Conservation (phyloP, 92 coral and sea anemone species). For the Bergia puertoricense region DNA sequence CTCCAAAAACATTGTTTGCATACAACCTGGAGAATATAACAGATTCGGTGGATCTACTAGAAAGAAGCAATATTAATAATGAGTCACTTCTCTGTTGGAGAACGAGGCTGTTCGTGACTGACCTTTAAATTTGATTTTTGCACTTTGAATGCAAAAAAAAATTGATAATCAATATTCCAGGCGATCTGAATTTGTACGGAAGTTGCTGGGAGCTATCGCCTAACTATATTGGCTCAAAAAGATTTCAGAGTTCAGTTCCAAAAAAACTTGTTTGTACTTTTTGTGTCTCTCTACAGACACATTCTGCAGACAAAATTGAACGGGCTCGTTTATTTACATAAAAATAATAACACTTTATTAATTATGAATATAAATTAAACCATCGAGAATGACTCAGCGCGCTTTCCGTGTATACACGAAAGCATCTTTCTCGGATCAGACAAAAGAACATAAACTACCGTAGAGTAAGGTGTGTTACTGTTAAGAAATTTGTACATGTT, state of each 20-base stretch:
- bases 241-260: neutral
- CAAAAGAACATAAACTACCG: neutral
- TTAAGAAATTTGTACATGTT: neutral
- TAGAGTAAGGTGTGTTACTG: too few species aligned
- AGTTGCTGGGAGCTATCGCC: neutral
- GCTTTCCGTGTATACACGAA: neutral
- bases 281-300: neutral
- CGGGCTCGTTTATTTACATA: neutral
- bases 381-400: conserved; percentile 17
- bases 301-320: neutral
- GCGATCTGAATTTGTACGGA: neutral
- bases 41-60: too few species aligned
- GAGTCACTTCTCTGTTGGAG: too few species aligned
- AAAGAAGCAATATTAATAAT: too few species aligned
- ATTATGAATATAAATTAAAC: neutral
- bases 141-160: neutral
- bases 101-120: too few species aligned
- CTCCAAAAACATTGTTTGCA: too few species aligned
- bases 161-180: neutral
- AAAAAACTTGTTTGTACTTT: neutral
- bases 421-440: neutral
- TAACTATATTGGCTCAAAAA: neutral
- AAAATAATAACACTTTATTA: too few species aligned
- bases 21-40: too few species aligned
- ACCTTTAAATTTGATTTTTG: neutral